Conservation (phyloP, 1,140 invertebrate species). For the Drosophila bifasciata region DNA sequence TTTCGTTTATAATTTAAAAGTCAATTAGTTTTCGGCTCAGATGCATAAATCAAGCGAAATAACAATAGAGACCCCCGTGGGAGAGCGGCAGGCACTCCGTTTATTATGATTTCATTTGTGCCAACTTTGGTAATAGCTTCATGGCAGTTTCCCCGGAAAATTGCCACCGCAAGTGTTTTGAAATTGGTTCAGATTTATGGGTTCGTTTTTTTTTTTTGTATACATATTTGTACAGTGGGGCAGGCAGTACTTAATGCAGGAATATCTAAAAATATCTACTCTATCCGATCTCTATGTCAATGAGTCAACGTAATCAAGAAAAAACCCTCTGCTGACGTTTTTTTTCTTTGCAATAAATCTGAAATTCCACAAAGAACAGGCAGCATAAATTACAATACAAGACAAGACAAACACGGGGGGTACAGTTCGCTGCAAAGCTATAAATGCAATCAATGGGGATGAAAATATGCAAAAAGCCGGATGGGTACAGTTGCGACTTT, state of each 20-base stretch:
- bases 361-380: slow-evolving; percentile 25
- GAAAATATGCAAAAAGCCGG: too few relatives aligned
- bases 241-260: too few relatives aligned
- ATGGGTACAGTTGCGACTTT: too few relatives aligned
- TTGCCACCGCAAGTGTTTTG: background rate
- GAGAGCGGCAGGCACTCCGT: slow-evolving; percentile 24
- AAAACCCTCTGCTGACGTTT: slow-evolving; percentile 1
- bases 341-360: slow-evolving; percentile 20
- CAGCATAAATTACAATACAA: slow-evolving; percentile 10
- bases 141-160: slow-evolving; percentile 29
- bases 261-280: slow-evolving; percentile 1
- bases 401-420: background rate
- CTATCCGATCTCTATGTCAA: background rate
- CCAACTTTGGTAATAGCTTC: slow-evolving; percentile 24
- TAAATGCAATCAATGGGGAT: background rate
- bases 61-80: background rate
- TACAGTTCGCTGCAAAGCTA: background rate
- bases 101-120: slow-evolving; percentile 17
- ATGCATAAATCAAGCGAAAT: slow-evolving; percentile 46
- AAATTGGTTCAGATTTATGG: slow-evolving; percentile 37
- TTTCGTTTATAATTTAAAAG: slow-evolving; percentile 45
- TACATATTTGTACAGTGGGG: slow-evolving; percentile 9
- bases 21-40: slow-evolving; percentile 46
- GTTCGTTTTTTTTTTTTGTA: background rate
- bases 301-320: slow-evolving; percentile 27